phyloP scores from a whole-genome alignment of 2,797 vertebrate species.

The Simalia tracyae region DNA sequence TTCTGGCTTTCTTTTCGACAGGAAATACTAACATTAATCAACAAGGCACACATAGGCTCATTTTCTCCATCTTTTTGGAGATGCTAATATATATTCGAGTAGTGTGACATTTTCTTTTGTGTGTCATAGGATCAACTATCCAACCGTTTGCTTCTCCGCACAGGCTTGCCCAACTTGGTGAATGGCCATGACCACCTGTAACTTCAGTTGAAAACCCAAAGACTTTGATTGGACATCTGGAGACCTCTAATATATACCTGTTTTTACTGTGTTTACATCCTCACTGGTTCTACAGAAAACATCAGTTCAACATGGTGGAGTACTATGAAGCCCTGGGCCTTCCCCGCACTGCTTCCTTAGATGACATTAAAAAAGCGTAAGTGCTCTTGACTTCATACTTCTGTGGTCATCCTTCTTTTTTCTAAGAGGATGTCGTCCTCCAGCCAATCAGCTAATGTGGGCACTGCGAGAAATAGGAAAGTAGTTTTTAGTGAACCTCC shows the following conservation, averaged over 20 bases:
- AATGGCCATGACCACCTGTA: constrained; percentile 24
- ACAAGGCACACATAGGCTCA: not conserved
- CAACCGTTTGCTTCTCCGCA: not conserved
- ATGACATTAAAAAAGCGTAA: constrained; percentile 94
- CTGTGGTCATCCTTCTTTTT: not conserved
- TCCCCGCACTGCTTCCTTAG: constrained; percentile 79
- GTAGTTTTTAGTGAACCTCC: not conserved
- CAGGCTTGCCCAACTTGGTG: not conserved
- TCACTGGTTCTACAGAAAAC: constrained; percentile 38
- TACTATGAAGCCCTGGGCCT: constrained; percentile 87
- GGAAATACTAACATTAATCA: not conserved
- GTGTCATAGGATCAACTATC: constrained; percentile 17
- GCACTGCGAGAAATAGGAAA: not conserved
- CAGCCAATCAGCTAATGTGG: not conserved
- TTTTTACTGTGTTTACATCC: constrained; percentile 39
- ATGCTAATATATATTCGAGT: not conserved
- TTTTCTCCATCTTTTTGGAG: not conserved
- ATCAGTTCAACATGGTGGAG: constrained; percentile 81
- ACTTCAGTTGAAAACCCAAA: not conserved
- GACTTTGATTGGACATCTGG: not conserved
- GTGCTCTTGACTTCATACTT: constrained; percentile 51
- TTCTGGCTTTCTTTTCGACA: not conserved
- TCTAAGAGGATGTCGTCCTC: not conserved
- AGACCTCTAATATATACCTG: not conserved
- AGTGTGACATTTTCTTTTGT: not conserved